Conservation (phyloP, 2,113 vertebrate species). For the Datnioides undecimradiatus region DNA sequence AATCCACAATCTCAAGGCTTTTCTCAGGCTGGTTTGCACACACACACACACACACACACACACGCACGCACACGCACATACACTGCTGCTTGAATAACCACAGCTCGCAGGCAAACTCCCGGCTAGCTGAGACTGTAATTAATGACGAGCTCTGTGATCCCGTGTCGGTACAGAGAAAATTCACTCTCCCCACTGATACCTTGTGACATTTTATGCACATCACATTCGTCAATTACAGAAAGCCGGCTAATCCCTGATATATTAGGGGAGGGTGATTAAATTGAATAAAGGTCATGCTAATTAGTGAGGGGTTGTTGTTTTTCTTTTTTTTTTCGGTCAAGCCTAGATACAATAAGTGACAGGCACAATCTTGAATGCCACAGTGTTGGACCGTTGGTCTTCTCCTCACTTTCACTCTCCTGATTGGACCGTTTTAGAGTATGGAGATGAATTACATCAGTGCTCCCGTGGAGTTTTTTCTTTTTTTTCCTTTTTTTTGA, state of each 20-base stretch:
- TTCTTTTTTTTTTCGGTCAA: background rate
- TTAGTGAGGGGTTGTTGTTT: slow-evolving; percentile 12
- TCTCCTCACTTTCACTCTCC: background rate
- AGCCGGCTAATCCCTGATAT: slow-evolving; percentile 31
- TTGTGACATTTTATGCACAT: slow-evolving; percentile 53
- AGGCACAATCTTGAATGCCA: slow-evolving; percentile 6
- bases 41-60: slow-evolving; percentile 12
- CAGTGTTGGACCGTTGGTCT: background rate
- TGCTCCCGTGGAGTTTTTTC: background rate
- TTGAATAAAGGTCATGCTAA: slow-evolving; percentile 57
- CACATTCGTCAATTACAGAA: slow-evolving; percentile 52
- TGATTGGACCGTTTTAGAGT: background rate
- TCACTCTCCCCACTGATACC: slow-evolving; percentile 45
- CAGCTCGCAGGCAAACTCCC: slow-evolving; percentile 36
- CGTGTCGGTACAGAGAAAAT: slow-evolving; percentile 23
- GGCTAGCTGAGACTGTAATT: slow-evolving; percentile 58
- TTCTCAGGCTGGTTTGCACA: background rate
- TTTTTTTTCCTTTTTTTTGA: no score
- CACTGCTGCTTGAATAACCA: slow-evolving; percentile 39
- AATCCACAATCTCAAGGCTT: slow-evolving; percentile 44
- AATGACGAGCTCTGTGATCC: slow-evolving; percentile 53
- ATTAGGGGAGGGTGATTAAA: slow-evolving; percentile 35
- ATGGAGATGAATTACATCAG: background rate
- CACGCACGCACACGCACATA: slow-evolving; percentile 14
- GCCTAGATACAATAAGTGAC: slow-evolving; percentile 1